Percentiles rank a stretch among this genome's conserved stretches.
phyloP scores from a whole-genome alignment of 2,797 vertebrate genomes.

The Lemur catta region DNA sequence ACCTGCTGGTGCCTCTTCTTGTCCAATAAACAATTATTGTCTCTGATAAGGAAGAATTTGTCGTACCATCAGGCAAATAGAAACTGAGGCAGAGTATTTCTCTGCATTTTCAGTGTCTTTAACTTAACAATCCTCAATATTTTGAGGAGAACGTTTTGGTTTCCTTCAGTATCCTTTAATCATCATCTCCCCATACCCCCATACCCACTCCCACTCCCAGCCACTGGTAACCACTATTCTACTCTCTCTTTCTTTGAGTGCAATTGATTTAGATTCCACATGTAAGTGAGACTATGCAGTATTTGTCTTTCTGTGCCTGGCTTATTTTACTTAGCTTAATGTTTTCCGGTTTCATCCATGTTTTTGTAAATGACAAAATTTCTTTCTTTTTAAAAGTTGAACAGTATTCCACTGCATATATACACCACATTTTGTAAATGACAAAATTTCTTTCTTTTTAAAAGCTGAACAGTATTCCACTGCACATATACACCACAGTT shows the following conservation, averaged over 20 bases:
- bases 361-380: background rate
- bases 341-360: background rate
- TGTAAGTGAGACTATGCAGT: background rate
- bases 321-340: background rate
- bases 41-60: background rate
- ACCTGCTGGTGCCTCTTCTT: background rate
- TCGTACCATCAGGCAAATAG: background rate
- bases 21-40: background rate
- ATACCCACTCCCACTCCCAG: background rate
- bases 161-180: background rate
- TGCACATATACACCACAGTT: background rate
- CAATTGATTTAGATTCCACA: background rate
- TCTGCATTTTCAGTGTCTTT: background rate
- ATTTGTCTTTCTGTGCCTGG: background rate
- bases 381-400: background rate
- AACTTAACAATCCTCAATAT: background rate
- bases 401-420: background rate
- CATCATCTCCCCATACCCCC: background rate
- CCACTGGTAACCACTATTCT: background rate
- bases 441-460: background rate
- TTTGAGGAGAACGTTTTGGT: background rate
- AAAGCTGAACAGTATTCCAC: background rate
- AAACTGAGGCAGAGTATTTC: background rate
- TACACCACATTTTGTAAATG: background rate
- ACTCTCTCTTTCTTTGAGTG: background rate